Base-by-base conservation (phyloP, 2,888 invertebrate genomes). In the Eupsilia transversa region DNA sequence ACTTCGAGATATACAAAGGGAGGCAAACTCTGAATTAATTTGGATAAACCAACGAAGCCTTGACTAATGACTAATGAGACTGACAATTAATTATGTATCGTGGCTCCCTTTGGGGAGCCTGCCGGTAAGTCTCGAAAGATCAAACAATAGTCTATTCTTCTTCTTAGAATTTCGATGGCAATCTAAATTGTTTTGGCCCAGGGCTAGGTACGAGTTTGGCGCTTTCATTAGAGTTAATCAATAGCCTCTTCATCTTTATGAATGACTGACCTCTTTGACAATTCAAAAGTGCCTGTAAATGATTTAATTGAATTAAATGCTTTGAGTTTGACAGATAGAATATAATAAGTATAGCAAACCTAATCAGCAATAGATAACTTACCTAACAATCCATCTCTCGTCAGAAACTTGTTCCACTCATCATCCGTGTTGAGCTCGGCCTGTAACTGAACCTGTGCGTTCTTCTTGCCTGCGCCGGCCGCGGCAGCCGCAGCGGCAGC, bases 371-470 rank as follows among this genome's bases (percentile, higher is more conserved):
- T 3, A 2, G 60, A 59, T 23, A 27, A 92, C 95, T 93, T 89
- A 98, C 98, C 97, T 77, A 98, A 94, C 23, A 99, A 94, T 82
- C 99, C 99, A 77, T 98, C 97, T 86, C 97, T 97, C 66, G 97
- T 96, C 60, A 99, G 89, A 87, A 99, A 97, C 91, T 98, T 98
- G 70, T 97, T 97, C 97, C 99, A 98, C 71, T 99, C 99, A 77
- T 99, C 99, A 86, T 99, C 98, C 2, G 96, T 98, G 86, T 97
- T 97, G 56, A 99, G 97, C 90, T 99, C 99, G 0, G 97, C 97
- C 94, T 98, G 98, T 75, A 98, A 94, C 88, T 98, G 98, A 23
- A 98, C 97, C 80, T 97, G 97, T 59, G 97, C 97, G 46, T 97
- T 98, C 93, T 98, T 98, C 94, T 98, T 98, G 93, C 96, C 96